Base-by-base conservation (phyloP, 30 jellyfish, hydroid and myxozoan species). In the Haliclystus octoradiatus region DNA sequence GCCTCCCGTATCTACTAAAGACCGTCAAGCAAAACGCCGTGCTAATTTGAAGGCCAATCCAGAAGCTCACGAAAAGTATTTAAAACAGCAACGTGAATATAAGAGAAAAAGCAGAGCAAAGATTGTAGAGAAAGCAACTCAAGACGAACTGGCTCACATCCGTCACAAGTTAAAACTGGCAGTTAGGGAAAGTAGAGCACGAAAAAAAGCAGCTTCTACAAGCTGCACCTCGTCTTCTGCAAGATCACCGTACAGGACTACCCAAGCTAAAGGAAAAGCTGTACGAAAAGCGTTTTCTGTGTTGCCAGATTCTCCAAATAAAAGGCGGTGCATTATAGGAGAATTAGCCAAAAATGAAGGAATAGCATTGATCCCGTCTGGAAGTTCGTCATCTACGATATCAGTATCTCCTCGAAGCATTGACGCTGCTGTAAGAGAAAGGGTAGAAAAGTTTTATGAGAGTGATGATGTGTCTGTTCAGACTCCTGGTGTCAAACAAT, bases 401-500 rank as follows among this genome's bases (percentile, higher is more conserved):
- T n/a, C n/a, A n/a, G n/a, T n/a, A n/a, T n/a, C n/a, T n/a, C n/a
- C n/a, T n/a, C 19, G 57, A 5, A 19, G 57, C 9, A 9, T 40
- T 19, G 19, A 19, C 57, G 19, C 9, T 9, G 57, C 9, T 9
- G 19, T 19, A 5, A 40, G 19, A 40, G 57, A 40, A 5, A 19
- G 14, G 19, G 57, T 40, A 5, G 14, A 5, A 19, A 19, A 9
- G 19, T 75, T 75, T 68, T 72, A 52, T 53, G 23, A 26, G 52
- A 72, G 74, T 50, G 83, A 53, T 31, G 77, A 62, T 31, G 60
- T 72, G 9, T 35, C 72, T 52, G 53, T 31, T 74, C 83, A 72
- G 52, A 65, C 83, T 3, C 73, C 83, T 35, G 83, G 74, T 49
- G 27, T 64, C 12, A 72, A 57, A 60, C 75, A 57, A 33, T 1